These are phyloP conservation scores for Ptychodera flava DNA, from an alignment of 35 echinoderm and acorn worm genomes.

Conservation along the genomic window DNA sequence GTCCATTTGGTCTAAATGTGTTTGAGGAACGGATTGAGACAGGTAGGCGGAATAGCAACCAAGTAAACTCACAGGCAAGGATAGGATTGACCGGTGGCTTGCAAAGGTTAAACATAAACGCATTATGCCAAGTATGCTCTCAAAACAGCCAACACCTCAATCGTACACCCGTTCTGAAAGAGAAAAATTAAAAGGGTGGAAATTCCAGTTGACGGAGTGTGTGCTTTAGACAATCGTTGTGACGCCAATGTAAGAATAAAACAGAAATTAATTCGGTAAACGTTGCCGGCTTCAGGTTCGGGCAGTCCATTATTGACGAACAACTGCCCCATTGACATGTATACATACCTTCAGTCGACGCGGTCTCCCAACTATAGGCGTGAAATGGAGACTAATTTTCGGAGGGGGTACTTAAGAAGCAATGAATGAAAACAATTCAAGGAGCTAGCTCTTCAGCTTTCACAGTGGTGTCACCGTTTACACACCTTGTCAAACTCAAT, in stretches of 20 bases:
- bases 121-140: neutral
- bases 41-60: neutral
- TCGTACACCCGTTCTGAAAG: neutral
- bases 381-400: neutral
- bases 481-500: too few species aligned
- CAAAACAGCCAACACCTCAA: neutral
- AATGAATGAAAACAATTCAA: neutral
- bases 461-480: too few species aligned
- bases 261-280: neutral
- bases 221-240: neutral
- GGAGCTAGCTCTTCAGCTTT: neutral
- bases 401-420: neutral
- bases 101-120: conserved; percentile 1
- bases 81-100: neutral
- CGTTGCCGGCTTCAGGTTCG: too few species aligned
- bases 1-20: neutral
- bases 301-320: too few species aligned
- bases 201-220: neutral
- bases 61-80: neutral
- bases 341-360: too few species aligned
- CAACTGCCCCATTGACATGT: too few species aligned
- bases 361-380: neutral
- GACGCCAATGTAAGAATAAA: neutral
- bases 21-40: neutral
- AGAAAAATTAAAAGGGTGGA: neutral